Conservation (phyloP, 2,113 vertebrate genomes). For the Actinemys pallida region DNA sequence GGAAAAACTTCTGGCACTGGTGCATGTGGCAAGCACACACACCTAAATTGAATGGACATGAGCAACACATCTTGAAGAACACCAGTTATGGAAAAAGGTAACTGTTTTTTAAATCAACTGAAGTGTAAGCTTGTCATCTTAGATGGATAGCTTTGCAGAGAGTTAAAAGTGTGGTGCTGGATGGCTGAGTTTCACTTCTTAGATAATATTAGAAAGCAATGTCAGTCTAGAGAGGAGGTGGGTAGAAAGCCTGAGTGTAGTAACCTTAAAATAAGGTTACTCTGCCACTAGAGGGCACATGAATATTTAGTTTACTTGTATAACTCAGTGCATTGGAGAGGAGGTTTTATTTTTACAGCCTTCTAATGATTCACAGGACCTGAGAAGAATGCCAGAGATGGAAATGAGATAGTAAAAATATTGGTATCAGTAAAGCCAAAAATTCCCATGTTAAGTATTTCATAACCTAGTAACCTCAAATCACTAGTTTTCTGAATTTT, state of each 20-base stretch:
- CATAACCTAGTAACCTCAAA: neutral
- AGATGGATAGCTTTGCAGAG: neutral
- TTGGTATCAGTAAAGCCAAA: neutral
- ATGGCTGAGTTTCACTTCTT: neutral
- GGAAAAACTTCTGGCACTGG: too few relatives aligned
- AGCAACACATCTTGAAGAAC: too few relatives aligned
- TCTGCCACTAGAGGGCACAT: slow-evolving; percentile 66
- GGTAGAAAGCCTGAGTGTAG: fast-evolving
- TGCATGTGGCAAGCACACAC: too few relatives aligned
- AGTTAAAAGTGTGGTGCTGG: neutral
- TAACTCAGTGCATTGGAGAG: neutral
- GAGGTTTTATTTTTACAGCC: neutral
- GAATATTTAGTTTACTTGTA: slow-evolving; percentile 37
- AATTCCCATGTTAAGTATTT: neutral
- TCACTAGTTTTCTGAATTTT: neutral
- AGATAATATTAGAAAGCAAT: neutral
- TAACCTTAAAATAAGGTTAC: neutral
- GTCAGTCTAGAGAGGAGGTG: neutral
- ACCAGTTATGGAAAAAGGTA: too few relatives aligned
- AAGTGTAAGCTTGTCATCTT: neutral
- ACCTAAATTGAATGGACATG: too few relatives aligned
- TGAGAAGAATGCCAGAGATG: neutral
- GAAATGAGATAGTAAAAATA: neutral
- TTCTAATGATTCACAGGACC: fast-evolving
- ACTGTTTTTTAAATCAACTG: neutral